phyloP scores from a whole-genome alignment of 2,888 invertebrate species.

The Uloborus plumipes region DNA sequence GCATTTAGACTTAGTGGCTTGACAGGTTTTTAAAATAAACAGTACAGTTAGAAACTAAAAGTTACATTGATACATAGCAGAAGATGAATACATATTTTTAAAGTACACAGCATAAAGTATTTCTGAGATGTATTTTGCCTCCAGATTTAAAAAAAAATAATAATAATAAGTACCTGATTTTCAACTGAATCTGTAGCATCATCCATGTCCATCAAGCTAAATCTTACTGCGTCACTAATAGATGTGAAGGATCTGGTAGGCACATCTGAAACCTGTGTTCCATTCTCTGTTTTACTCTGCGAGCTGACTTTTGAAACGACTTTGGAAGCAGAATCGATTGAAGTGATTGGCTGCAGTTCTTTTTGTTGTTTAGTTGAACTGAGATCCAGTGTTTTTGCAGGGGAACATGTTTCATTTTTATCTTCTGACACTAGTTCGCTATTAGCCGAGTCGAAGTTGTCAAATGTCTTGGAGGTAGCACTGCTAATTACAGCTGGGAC shows the following conservation, averaged over 20 bases:
- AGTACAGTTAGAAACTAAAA: too few species aligned
- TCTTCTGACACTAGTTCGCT: too few species aligned
- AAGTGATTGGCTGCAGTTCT: slow-evolving; percentile 42
- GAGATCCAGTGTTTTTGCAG: not conserved
- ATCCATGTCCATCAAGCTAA: slow-evolving; percentile 65
- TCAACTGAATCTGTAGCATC: slow-evolving; percentile 59
- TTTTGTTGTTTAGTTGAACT: slow-evolving; percentile 21
- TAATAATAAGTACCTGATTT: slow-evolving; percentile 56
- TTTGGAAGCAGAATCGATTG: slow-evolving; percentile 18
- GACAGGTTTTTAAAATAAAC: too few species aligned
- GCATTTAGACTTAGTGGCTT: too few species aligned
- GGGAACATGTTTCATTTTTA: not conserved
- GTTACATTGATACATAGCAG: too few species aligned
- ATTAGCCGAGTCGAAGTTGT: too few species aligned
- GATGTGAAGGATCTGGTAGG: slow-evolving; percentile 61
- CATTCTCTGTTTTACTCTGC: slow-evolving; percentile 30
- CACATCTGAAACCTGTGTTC: slow-evolving; percentile 32
- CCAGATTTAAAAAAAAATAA: not conserved
- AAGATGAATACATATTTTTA: not conserved
- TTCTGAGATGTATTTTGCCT: not conserved
- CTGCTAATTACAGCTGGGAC: too few species aligned
- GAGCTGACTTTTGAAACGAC: slow-evolving; percentile 10
- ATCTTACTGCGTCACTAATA: slow-evolving; percentile 63
- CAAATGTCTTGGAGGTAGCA: too few species aligned
- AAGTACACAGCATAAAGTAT: not conserved